Evolutionary conservation across 2,888 invertebrate species (phyloP).

Genomic region (Polydrusus cervinus): DNA sequence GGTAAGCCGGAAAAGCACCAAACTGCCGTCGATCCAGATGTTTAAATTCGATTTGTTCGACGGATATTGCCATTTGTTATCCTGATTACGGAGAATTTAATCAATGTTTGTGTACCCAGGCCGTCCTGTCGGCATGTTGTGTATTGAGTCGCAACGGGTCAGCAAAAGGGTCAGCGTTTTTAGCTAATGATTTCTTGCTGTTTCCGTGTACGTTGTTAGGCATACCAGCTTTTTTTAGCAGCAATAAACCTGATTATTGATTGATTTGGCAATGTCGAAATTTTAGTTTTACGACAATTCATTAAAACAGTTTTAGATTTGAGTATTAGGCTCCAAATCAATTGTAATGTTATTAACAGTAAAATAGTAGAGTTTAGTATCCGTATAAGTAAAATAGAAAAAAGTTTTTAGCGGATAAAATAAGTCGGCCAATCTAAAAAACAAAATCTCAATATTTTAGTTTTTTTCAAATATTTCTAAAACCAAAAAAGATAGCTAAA

Average conservation of each 20-base stretch:
- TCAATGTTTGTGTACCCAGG: slow-evolving; percentile 29
- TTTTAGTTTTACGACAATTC: no score
- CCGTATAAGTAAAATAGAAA: no score
- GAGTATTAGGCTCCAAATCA: no score
- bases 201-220: not conserved
- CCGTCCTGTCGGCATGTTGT: slow-evolving; percentile 15
- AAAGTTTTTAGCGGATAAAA: no score
- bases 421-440: no score
- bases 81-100: slow-evolving; percentile 29
- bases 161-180: slow-evolving; percentile 30
- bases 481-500: no score
- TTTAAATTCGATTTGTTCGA: slow-evolving; percentile 29
- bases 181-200: slow-evolving; percentile 14
- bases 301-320: no score
- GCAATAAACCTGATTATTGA: not conserved
- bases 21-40: slow-evolving; percentile 23
- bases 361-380: no score
- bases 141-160: slow-evolving; percentile 25
- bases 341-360: no score
- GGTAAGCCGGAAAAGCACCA: slow-evolving; percentile 1
- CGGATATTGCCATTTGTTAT: slow-evolving; percentile 32
- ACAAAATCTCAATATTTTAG: no score
- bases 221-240: not conserved
- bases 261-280: no score
- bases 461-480: no score